Evolutionary conservation across 2,888 invertebrate genomes (phyloP), one percentile per base, ranked within the genome.

Genomic region (Abscondita cerata): DNA sequence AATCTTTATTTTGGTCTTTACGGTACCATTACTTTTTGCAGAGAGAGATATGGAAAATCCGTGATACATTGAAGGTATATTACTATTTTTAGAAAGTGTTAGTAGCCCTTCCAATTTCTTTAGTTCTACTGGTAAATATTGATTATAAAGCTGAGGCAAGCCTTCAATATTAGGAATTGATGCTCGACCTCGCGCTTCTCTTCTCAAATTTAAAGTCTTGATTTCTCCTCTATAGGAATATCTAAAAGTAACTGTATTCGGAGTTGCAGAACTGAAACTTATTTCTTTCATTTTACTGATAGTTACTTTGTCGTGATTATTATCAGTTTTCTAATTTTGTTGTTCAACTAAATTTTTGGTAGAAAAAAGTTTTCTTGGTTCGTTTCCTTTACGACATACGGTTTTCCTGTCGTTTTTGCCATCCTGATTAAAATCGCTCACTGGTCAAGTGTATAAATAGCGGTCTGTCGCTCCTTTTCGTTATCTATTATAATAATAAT

Each of bases 71-170:
- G n/a, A n/a, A n/a, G n/a, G n/a, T n/a, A n/a, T n/a, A n/a, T n/a
- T n/a, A n/a, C n/a, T n/a, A n/a, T n/a, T n/a, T n/a, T n/a, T n/a
- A n/a, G n/a, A n/a, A n/a, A n/a, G n/a, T n/a, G n/a, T n/a, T n/a
- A n/a, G n/a, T n/a, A 33, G 33, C 33, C 33, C 33, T 33, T 33
- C 6, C 9, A 33, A 33, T 33, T 33, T 33, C 33, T 33, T 33
- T 33, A 8, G 5, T 33, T 33, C 33, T 33, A 33, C 9, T 9
- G 33, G 33, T 9, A 33, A 33, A 33, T 9, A 33, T n/a, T n/a
- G n/a, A n/a, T n/a, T n/a, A n/a, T n/a, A 38, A n/a, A 38, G 38
- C 38, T 38, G 38, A n/a, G 38, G 38, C 38, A 38, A n/a, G 38
- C 12, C 38, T 38, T 38, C 38, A 4, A 38, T 38, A 4, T 38